phyloP scores from a whole-genome alignment of 2,888 invertebrate genomes.

The Pristionchus entomophagus region DNA sequence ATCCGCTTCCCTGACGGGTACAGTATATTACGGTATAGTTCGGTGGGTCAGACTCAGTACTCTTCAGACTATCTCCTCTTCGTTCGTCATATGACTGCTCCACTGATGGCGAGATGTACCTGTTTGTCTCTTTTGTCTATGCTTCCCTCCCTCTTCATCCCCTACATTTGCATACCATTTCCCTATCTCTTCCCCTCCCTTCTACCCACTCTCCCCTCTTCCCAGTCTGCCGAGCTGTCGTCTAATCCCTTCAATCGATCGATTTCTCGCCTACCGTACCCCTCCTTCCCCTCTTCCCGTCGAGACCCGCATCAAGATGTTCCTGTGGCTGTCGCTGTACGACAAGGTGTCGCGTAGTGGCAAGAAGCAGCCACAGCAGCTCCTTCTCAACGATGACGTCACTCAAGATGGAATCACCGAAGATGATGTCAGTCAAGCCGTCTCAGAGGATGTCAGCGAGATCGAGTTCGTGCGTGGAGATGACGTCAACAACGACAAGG shows the following conservation, averaged over 20 bases:
- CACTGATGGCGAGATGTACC: slow-evolving; percentile 2
- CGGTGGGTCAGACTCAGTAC: not conserved
- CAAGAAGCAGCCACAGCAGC: not conserved
- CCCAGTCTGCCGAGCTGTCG: not conserved
- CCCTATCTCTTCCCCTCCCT: not conserved
- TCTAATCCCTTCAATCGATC: not conserved
- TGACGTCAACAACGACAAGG: too few relatives aligned
- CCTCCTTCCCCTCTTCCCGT: not conserved
- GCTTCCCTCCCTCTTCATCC: too few relatives aligned
- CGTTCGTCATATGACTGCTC: not conserved
- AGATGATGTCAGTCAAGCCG: too few relatives aligned
- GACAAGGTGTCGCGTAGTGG: not conserved
- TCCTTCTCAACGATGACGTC: not conserved
- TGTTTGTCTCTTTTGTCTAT: slow-evolving; percentile 13
- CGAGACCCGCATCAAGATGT: not conserved
- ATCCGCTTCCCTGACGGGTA: not conserved
- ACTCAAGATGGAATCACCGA: too few relatives aligned
- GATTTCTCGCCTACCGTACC: slow-evolving; percentile 4
- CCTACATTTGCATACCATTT: not conserved
- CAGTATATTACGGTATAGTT: not conserved
- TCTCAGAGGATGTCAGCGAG: not conserved
- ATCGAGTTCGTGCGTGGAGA: not conserved
- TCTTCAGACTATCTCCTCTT: not conserved
- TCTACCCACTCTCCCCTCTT: not conserved
- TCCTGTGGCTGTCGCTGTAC: slow-evolving; percentile 25